These are phyloP conservation scores for Neodontobutis hainanensis DNA, from an alignment of 2,113 vertebrate species.

Conservation along the genomic window DNA sequence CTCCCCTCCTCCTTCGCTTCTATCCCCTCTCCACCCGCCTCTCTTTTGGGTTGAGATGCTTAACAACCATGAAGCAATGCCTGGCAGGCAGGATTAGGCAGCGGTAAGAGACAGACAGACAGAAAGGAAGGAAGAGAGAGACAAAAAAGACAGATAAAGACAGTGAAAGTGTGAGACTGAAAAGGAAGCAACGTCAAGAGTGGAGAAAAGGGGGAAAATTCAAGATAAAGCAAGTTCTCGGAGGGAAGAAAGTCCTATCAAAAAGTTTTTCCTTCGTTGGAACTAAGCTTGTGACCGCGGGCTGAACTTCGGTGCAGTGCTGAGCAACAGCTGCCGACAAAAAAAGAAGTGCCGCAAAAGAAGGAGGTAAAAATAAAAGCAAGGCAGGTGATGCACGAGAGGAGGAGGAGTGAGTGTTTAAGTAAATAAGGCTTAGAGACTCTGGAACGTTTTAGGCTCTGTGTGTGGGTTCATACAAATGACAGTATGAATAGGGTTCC, in stretches of 20 bases:
- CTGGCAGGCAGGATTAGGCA: slow-evolving; percentile 73
- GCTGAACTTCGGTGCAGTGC: slow-evolving; percentile 65
- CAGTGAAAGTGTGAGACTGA: slow-evolving; percentile 24
- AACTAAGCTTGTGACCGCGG: slow-evolving; percentile 65
- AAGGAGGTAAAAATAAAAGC: slow-evolving; percentile 10
- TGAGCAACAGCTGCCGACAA: slow-evolving; percentile 70
- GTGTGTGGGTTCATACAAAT: not conserved
- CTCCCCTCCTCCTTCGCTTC: slow-evolving; percentile 13
- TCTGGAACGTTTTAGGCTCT: slow-evolving; percentile 40
- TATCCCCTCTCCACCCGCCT: slow-evolving; percentile 10
- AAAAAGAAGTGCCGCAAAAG: slow-evolving; percentile 42
- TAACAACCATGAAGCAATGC: slow-evolving; percentile 75
- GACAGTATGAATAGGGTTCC: not conserved
- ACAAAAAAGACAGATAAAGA: slow-evolving; percentile 55
- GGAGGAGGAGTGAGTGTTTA: slow-evolving; percentile 2
- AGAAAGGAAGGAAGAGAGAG: slow-evolving; percentile 54
- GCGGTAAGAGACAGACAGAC: slow-evolving; percentile 43
- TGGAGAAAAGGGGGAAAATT: slow-evolving; percentile 18
- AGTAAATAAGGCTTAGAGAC: slow-evolving; percentile 41
- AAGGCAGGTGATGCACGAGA: slow-evolving; percentile 8
- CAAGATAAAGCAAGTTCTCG: slow-evolving; percentile 40
- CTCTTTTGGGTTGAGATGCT: slow-evolving; percentile 59
- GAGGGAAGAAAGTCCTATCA: slow-evolving; percentile 9
- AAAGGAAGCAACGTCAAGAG: slow-evolving; percentile 13
- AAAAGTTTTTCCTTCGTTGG: slow-evolving; percentile 41